These are phyloP conservation scores for Odontophorus gujanensis DNA, from an alignment of 2,113 vertebrate genomes.

Conservation along the genomic window DNA sequence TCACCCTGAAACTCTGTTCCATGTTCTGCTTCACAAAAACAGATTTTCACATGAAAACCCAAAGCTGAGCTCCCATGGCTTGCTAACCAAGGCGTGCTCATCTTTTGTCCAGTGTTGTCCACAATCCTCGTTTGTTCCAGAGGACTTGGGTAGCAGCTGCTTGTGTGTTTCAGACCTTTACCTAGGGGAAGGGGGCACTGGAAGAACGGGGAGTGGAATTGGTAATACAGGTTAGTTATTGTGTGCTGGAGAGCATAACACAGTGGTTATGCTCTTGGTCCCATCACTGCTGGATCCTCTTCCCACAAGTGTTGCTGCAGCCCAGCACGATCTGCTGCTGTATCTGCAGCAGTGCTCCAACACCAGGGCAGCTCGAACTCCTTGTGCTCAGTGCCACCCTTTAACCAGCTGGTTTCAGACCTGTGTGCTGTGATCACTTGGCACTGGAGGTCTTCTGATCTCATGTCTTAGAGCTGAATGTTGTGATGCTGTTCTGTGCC, in stretches of 20 bases:
- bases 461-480: background rate
- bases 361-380: background rate
- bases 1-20: background rate
- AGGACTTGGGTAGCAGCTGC: background rate
- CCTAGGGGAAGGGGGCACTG: background rate
- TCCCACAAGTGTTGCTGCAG: background rate
- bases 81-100: background rate
- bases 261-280: background rate
- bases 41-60: background rate
- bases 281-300: background rate
- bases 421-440: background rate
- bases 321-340: background rate
- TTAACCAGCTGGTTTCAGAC: background rate
- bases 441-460: conserved; percentile 16
- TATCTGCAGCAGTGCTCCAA: background rate
- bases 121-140: background rate
- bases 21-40: background rate
- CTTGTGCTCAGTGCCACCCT: accelerated
- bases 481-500: background rate
- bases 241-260: background rate
- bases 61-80: background rate
- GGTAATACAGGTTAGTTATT: background rate
- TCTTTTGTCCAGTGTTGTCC: background rate
- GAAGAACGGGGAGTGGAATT: background rate
- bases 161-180: background rate